A percentile compares a stretch with the other conserved stretches of the same genome.
Conservation (phyloP, 2,113 vertebrate genomes). For the Notechis scutatus region DNA sequence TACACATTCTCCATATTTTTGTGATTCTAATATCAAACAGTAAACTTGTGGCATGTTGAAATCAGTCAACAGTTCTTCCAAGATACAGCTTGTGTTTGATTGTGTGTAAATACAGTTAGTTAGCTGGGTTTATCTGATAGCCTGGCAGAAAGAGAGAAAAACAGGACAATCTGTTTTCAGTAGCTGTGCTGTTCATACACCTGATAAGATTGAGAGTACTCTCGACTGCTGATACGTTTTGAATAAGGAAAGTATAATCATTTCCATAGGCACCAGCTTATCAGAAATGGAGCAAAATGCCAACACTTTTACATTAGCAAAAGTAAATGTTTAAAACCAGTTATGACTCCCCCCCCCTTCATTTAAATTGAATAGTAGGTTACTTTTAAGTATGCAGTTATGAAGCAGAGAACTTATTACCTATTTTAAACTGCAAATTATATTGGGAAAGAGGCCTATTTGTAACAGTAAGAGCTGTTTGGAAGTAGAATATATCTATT, state of each 20-base stretch:
- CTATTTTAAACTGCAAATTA: slow-evolving; percentile 67
- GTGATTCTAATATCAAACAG: slow-evolving; percentile 49
- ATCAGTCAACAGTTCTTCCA: slow-evolving; percentile 40
- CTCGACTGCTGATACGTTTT: slow-evolving; percentile 80
- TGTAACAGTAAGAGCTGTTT: slow-evolving; percentile 60
- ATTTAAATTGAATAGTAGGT: slow-evolving; percentile 68
- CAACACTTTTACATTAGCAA: slow-evolving; percentile 78
- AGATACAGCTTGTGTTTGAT: slow-evolving; percentile 69
- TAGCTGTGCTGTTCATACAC: slow-evolving; percentile 75
- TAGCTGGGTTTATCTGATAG: slow-evolving; percentile 78
- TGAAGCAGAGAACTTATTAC: slow-evolving; percentile 73
- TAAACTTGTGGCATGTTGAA: slow-evolving; percentile 52
- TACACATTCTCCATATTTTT: slow-evolving; percentile 51
- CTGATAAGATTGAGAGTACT: slow-evolving; percentile 81
- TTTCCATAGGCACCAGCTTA: slow-evolving; percentile 78
- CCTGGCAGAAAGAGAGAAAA: slow-evolving; percentile 71
- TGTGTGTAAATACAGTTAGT: slow-evolving; percentile 80
- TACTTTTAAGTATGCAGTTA: slow-evolving; percentile 62
- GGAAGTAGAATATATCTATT: slow-evolving; percentile 57
- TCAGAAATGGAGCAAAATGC: slow-evolving; percentile 77
- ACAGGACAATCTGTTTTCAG: slow-evolving; percentile 76
- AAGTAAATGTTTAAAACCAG: slow-evolving; percentile 81
- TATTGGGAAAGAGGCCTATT: slow-evolving; percentile 63
- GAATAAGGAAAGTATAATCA: slow-evolving; percentile 84
- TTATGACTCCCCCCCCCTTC: slow-evolving; percentile 68